These are phyloP conservation scores for Cherax destructor DNA, from an alignment of 1,140 invertebrate genomes.

Conservation along the genomic window DNA sequence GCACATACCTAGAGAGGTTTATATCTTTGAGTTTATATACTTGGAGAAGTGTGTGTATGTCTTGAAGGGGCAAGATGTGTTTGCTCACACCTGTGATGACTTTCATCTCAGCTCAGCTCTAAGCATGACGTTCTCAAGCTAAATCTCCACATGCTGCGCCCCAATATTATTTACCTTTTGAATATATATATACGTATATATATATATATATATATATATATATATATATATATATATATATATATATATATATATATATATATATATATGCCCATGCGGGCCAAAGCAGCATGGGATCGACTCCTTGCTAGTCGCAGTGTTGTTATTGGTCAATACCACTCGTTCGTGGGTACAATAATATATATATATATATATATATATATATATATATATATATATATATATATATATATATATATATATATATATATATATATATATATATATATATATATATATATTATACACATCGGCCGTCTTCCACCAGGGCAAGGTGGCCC, in stretches of 20 bases:
- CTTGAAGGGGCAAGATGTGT: neutral
- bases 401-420: slow-evolving; percentile 37
- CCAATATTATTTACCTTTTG: neutral
- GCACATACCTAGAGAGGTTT: neutral
- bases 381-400: slow-evolving; percentile 28
- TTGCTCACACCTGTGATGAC: too few relatives aligned
- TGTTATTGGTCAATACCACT: too few relatives aligned
- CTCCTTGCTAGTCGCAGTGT: too few relatives aligned
- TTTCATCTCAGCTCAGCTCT: too few relatives aligned
- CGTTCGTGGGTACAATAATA: too few relatives aligned
- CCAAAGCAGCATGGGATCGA: too few relatives aligned
- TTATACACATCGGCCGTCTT: too few relatives aligned
- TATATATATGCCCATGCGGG: slow-evolving; percentile 28
- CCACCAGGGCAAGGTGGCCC: too few relatives aligned
- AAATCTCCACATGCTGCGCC: too few relatives aligned
- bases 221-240: slow-evolving; percentile 37
- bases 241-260: slow-evolving; percentile 39
- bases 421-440: slow-evolving; percentile 36
- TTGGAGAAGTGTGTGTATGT: neutral
- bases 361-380: slow-evolving; percentile 31
- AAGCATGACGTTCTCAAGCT: too few relatives aligned
- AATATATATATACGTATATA: slow-evolving; percentile 17
- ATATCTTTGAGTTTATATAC: neutral
- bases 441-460: slow-evolving; percentile 19
- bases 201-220: slow-evolving; percentile 32